These are phyloP conservation scores for Pan paniscus DNA, from an alignment of 2,113 vertebrate species.

Conservation along the genomic window DNA sequence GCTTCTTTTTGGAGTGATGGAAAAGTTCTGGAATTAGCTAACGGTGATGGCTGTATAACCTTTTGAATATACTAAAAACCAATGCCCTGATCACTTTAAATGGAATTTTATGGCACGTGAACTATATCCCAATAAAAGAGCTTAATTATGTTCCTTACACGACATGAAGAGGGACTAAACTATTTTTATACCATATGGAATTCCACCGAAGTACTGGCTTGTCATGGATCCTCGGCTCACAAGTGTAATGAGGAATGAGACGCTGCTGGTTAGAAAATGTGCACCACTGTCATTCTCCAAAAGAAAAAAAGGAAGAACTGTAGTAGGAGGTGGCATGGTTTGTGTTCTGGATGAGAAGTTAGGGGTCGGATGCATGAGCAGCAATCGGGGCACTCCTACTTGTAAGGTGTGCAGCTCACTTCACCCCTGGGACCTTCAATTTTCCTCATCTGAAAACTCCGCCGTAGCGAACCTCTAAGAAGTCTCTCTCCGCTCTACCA, in stretches of 20 bases:
- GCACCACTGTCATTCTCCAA: not conserved
- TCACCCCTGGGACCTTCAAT: not conserved
- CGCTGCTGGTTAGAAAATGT: not conserved
- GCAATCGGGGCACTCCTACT: fast-evolving
- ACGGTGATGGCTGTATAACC: not conserved
- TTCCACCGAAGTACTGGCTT: not conserved
- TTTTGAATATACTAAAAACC: not conserved
- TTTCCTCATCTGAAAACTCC: not conserved
- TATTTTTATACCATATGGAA: not conserved
- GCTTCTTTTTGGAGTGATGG: not conserved
- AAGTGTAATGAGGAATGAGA: no score
- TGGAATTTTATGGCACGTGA: not conserved
- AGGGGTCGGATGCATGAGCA: no score
- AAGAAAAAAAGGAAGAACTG: not conserved
- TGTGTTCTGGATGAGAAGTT: not conserved
- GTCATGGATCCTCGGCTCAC: not conserved
- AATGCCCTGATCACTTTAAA: not conserved
- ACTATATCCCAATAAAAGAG: not conserved
- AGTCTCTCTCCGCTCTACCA: not conserved
- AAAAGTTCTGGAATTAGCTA: not conserved
- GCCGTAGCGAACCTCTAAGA: not conserved
- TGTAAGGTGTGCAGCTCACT: not conserved
- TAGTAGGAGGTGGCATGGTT: fast-evolving
- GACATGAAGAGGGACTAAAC: not conserved
- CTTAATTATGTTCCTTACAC: not conserved